Base-by-base conservation (phyloP, 2,113 vertebrate genomes). In the Sylvilagus bachmani region DNA sequence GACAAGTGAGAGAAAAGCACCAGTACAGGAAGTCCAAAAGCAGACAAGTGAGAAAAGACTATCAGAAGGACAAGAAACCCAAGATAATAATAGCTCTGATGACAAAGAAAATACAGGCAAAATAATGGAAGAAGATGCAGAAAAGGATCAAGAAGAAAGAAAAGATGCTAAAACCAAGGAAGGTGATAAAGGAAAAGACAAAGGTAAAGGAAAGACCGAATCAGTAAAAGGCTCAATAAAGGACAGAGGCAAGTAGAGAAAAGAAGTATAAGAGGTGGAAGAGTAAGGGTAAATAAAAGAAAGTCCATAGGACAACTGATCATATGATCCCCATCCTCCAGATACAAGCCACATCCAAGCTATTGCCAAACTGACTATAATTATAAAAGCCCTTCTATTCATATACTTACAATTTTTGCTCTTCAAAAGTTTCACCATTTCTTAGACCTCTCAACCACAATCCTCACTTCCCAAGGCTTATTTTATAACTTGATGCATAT, bases 381-480 rank as follows among this genome's bases (percentile, higher is more conserved):
- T 33, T 53, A 70, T 4, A 86, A 70, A 89, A 73, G 58, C 4
- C 11, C 29, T 49, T 74, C 53, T 58, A 55, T 70, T 11, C 61
- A 69, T 64, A 27, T 29, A 84, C 70, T 64, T 86, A 21, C 14
- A 69, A 12, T 66, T 81, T 89, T 73, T 86, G 24, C 81, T 92
- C 17, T 90, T 90, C 27, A 19, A 22, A 92, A 55, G 12, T 90
- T 75, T 81, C 36, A 86, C n/a, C 70, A n/a, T 78, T 90, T 94
- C 44, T 94, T 86, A 93, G 38, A 82, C 11, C 27, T 88, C 55
- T 90, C 3, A 31, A 33, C 62, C 69, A 86, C 51, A 92, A 90
- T 67, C 29, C 88, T 94, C 16, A 61, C 71, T 97, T 92, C 67
- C 25, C 92, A 79, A 58, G 88, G 27, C 75, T 62, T 91, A 71